These are phyloP conservation scores for Melanchra persicariae DNA, from an alignment of 2,888 invertebrate species.

Conservation along the genomic window DNA sequence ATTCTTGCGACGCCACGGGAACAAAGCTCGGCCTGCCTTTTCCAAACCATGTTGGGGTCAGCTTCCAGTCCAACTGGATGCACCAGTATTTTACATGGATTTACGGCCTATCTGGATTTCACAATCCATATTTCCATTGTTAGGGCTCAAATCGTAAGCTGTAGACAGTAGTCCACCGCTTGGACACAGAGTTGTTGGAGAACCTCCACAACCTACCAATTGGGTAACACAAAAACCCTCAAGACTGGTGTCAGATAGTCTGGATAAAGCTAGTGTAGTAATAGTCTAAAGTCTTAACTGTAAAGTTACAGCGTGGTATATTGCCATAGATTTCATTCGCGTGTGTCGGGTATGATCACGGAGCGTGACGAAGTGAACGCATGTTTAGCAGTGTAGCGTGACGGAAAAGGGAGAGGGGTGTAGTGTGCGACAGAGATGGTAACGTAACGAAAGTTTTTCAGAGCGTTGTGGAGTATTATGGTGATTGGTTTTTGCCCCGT, in stretches of 20 bases:
- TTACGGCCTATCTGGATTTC: too few relatives aligned
- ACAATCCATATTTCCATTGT: too few relatives aligned
- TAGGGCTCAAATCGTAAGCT: too few relatives aligned
- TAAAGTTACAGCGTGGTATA: constrained; percentile 32
- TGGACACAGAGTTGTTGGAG: too few relatives aligned
- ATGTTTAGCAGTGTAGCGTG: constrained; percentile 51
- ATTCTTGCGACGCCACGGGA: too few relatives aligned
- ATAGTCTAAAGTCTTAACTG: not conserved
- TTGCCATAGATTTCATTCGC: constrained; percentile 49
- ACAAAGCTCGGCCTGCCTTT: too few relatives aligned
- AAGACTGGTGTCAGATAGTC: not conserved
- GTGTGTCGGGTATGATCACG: constrained; percentile 49
- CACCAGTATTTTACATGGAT: too few relatives aligned
- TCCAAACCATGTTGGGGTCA: too few relatives aligned
- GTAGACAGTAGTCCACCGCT: too few relatives aligned
- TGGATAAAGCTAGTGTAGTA: not conserved
- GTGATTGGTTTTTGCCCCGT: not conserved
- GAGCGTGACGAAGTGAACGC: constrained; percentile 64
- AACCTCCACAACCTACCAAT: too few relatives aligned
- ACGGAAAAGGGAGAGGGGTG: constrained; percentile 47
- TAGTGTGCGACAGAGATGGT: constrained; percentile 17
- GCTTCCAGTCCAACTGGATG: too few relatives aligned
- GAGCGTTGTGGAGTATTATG: constrained; percentile 27
- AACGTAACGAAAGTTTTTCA: constrained; percentile 53
- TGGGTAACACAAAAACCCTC: too few relatives aligned